A percentile compares a stretch with the other conserved stretches of the same genome.
phyloP scores from a whole-genome alignment of 2,113 vertebrate genomes.

The Solea solea region DNA sequence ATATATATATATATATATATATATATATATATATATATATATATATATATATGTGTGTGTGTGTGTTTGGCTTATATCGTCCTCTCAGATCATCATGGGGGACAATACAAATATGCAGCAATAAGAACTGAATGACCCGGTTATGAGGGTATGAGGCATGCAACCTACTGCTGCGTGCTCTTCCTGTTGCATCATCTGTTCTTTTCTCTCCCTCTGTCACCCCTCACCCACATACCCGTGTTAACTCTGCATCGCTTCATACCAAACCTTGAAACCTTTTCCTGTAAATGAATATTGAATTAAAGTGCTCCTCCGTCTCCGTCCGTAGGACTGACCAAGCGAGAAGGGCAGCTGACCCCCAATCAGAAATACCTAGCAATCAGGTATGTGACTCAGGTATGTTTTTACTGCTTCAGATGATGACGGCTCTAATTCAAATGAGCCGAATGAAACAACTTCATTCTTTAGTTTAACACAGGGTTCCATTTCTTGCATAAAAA shows the following conservation, averaged over 20 bases:
- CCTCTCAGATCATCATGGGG: background rate
- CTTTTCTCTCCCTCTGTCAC: background rate
- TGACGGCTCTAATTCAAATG: constrained; percentile 7
- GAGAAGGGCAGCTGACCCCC: constrained; percentile 89
- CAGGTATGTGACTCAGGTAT: constrained; percentile 90
- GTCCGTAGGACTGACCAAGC: constrained; percentile 87
- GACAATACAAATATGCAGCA: background rate
- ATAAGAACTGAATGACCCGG: background rate
- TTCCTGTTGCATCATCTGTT: constrained; percentile 5
- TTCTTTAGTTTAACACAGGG: background rate
- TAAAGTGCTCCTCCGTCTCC: too few species aligned
- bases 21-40: too few species aligned
- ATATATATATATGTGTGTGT: too few species aligned
- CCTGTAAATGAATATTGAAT: too few species aligned
- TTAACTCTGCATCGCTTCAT: background rate
- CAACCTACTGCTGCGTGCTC: constrained; percentile 4
- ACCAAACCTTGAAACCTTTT: too few species aligned
- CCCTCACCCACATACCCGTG: background rate
- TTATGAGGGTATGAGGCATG: constrained; percentile 1
- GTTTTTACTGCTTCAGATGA: constrained; percentile 69
- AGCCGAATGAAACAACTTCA: constrained; percentile 7
- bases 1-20: too few species aligned
- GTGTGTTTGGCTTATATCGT: background rate
- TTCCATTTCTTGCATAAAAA: background rate
- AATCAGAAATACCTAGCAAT: constrained; percentile 92